Evolutionary conservation across 2,888 invertebrate species (phyloP).

Genomic region (Apotomis capreana): DNA sequence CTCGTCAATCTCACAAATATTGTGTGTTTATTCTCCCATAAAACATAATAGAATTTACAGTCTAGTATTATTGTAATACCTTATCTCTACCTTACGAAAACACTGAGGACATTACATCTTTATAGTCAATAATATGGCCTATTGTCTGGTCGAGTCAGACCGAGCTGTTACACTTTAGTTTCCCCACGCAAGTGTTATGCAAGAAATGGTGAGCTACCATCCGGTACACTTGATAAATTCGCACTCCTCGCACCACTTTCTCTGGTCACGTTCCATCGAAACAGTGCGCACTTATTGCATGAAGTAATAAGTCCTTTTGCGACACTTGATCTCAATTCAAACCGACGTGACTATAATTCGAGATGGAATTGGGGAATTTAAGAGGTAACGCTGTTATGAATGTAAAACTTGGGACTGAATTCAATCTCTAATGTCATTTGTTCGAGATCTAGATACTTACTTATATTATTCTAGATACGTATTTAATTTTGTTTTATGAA

Average conservation of each 20-base stretch:
- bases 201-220: conserved; percentile 50
- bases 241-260: conserved; percentile 66
- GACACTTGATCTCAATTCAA: conserved; percentile 26
- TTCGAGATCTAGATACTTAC: no score
- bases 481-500: no score
- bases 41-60: neutral
- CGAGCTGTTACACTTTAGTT: conserved; percentile 19
- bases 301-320: conserved; percentile 38
- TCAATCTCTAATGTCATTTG: no score
- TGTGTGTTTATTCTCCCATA: neutral
- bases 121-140: conserved; percentile 8
- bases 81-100: neutral
- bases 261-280: conserved; percentile 56
- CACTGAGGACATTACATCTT: neutral
- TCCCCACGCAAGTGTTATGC: conserved; percentile 46
- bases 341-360: conserved; percentile 13
- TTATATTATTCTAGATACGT: no score
- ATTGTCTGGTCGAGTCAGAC: conserved; percentile 11
- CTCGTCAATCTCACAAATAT: neutral
- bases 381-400: neutral
- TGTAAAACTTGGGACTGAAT: neutral
- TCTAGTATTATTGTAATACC: neutral
- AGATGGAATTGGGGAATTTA: neutral
- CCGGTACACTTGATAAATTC: conserved; percentile 59
- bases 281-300: conserved; percentile 36